Evolutionary conservation across 1,140 invertebrate genomes (phyloP).

Genomic region (Monomorium pharaonis): DNA sequence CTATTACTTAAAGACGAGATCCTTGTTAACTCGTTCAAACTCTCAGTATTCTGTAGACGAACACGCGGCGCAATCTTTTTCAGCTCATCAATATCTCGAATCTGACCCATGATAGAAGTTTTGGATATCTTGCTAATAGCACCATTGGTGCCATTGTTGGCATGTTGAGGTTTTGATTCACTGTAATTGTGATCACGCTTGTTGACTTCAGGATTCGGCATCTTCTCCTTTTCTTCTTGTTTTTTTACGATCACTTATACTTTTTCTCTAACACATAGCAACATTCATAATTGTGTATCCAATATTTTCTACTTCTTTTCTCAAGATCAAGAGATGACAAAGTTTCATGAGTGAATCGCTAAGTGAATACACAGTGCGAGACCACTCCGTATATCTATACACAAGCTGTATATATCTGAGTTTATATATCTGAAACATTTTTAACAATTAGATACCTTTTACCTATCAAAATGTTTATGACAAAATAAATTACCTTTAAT

Average conservation of each 20-base stretch:
- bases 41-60: conserved; percentile 77
- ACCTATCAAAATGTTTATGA: not conserved
- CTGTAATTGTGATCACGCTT: conserved; percentile 78
- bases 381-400: too few species aligned
- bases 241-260: not conserved
- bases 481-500: conserved; percentile 27
- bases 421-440: too few species aligned
- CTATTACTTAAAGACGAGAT: conserved; percentile 61
- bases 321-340: too few species aligned
- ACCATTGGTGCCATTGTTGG: not conserved
- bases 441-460: not conserved
- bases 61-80: conserved; percentile 81
- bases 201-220: conserved; percentile 62
- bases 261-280: not conserved
- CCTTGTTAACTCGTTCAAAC: conserved; percentile 74
- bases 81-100: conserved; percentile 81
- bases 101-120: conserved; percentile 69
- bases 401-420: too few species aligned
- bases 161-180: conserved; percentile 38
- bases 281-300: not conserved
- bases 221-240: conserved; percentile 33
- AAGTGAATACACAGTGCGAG: too few species aligned
- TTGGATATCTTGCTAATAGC: conserved; percentile 3
- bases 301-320: not conserved
- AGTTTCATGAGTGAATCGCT: too few species aligned